A percentile compares a stretch with the other conserved stretches of the same genome.
Conservation (phyloP, 30 jellyfish, hydroid and myxozoan genomes). For the Catostylus mosaicus region DNA sequence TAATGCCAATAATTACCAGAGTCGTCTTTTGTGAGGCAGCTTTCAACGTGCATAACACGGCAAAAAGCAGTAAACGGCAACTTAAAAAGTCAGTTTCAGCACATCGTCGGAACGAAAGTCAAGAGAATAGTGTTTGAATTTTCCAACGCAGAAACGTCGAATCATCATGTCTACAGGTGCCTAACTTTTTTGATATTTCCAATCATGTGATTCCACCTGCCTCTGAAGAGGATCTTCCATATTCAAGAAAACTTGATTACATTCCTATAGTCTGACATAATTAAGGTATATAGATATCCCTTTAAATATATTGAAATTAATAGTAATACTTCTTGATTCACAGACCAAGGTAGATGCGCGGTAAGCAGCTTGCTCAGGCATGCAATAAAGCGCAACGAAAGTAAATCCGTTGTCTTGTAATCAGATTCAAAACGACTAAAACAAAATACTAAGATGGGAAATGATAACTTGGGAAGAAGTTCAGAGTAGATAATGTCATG, state of each 20-base stretch:
- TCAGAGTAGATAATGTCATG: too few relatives aligned
- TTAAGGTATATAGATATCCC: too few relatives aligned
- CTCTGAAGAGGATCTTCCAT: not conserved
- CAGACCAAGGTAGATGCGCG: too few relatives aligned
- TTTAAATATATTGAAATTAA: too few relatives aligned
- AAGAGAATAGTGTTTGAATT: not conserved
- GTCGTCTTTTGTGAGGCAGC: not conserved
- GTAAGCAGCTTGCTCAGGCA: too few relatives aligned
- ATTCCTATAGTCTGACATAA: not conserved
- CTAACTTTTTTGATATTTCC: not conserved
- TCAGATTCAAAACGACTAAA: too few relatives aligned
- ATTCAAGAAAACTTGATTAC: not conserved
- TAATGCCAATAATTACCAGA: not conserved
- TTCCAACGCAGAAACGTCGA: not conserved
- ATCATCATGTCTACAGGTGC: constrained; percentile 1
- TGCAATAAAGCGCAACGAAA: too few relatives aligned
- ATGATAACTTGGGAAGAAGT: too few relatives aligned
- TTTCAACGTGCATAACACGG: not conserved
- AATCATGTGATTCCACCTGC: constrained; percentile 15
- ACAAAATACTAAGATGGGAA: too few relatives aligned
- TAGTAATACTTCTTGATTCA: too few relatives aligned
- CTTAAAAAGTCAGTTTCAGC: not conserved
- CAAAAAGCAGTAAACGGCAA: not conserved
- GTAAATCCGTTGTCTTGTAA: too few relatives aligned
- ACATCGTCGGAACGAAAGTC: not conserved